Percentiles rank a stretch among this genome's conserved stretches.
Conservation (phyloP, 2,888 invertebrate genomes). For the Hemistola chrysoprasaria region DNA sequence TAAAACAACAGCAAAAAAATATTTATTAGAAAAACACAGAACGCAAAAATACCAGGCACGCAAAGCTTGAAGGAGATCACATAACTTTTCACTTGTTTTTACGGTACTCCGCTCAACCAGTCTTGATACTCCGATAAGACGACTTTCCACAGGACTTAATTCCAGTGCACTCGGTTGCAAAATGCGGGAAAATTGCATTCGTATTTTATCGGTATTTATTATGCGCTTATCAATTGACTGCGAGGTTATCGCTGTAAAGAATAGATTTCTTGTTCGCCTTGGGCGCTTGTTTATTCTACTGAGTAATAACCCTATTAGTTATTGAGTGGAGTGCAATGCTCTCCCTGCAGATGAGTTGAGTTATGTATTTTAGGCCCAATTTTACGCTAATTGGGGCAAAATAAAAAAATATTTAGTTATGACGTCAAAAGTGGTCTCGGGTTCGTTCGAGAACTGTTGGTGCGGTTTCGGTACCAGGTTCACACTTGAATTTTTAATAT, state of each 20-base stretch:
- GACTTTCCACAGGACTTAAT: not conserved
- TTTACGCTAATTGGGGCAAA: no score
- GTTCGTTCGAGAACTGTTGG: no score
- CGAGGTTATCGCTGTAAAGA: slow-evolving; percentile 21
- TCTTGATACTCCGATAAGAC: slow-evolving; percentile 49
- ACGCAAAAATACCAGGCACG: slow-evolving; percentile 42
- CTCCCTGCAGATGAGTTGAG: not conserved
- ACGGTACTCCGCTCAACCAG: slow-evolving; percentile 35
- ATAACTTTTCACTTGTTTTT: slow-evolving; percentile 1
- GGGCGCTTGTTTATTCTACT: slow-evolving; percentile 4
- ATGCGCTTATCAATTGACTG: slow-evolving; percentile 15
- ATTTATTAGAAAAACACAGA: slow-evolving; percentile 30
- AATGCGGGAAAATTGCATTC: slow-evolving; percentile 13
- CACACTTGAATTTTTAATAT: no score
- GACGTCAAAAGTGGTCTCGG: no score
- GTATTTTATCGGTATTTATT: slow-evolving; percentile 14
- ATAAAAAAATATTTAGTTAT: no score
- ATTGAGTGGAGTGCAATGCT: slow-evolving; percentile 1
- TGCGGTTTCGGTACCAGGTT: no score
- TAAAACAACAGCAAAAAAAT: slow-evolving; percentile 29
- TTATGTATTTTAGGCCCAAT: no score
- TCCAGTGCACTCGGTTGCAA: slow-evolving; percentile 3
- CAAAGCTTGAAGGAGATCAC: slow-evolving; percentile 33
- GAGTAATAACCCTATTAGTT: not conserved
- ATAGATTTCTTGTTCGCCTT: slow-evolving; percentile 21